Base-by-base conservation (phyloP, 2,888 invertebrate genomes). In the Eupithecia pulchellata region DNA sequence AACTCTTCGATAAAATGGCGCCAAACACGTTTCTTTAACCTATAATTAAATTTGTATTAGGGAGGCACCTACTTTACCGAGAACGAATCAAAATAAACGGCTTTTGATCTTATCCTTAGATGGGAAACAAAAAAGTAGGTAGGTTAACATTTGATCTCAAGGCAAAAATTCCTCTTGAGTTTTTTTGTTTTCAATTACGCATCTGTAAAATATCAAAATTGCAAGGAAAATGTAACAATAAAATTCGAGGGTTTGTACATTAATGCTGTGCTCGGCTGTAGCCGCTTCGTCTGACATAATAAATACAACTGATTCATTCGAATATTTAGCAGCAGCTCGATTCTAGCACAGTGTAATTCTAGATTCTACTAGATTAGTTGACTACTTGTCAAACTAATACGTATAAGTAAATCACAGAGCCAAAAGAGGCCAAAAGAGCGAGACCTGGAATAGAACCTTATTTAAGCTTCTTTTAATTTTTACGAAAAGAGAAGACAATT, bases 1-100 rank as follows among this genome's bases (percentile, higher is more conserved):
- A 62, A 36, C 36, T 39, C 11, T 47, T 47, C 29, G 47, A 52
- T 52, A 64, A 64, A 64, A 64, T 64, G 64, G 64, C 64, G 64
- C 64, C 47, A 64, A 64, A 64, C 64, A 64, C 30, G 64, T 64
- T 64, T 47, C 64, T n/a, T 25, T 13, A 64, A 47, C 47, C 64
- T 64, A 64, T 64, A 20, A 64, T 64, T 47, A 64, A 30, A 47
- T 32, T 64, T 30, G 32, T 47, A 64, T 47, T 64, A 64, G 20
- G 47, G 64, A 64, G 27, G 47, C 30, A 29, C n/a, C 32, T 30
- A 32, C 61, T 61, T 52, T 47, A 30, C 42, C 42, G n/a, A 47
- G 42, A 64, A 64, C 29, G 30, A 42, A 32, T 64, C 64, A 20
- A 47, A n/a, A 30, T 47, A 64, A 64, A 64, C 52, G 42, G 36